These are phyloP conservation scores for Parotia lawesii DNA, from an alignment of 2,113 vertebrate species.

Conservation along the genomic window DNA sequence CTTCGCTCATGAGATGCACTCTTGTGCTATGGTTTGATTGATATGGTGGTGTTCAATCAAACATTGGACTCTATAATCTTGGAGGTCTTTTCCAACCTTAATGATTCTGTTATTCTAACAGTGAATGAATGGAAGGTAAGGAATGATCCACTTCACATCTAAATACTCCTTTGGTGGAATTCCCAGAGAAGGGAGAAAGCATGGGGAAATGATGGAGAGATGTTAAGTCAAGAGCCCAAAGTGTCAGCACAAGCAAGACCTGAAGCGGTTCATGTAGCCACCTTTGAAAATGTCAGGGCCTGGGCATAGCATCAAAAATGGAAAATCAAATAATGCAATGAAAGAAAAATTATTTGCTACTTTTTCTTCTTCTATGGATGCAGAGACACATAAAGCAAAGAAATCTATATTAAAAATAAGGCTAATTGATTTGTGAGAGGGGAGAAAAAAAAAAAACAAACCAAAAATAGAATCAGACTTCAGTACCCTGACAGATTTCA, in stretches of 20 bases:
- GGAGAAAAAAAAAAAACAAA: fast-evolving
- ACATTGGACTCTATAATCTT: neutral
- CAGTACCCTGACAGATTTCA: neutral
- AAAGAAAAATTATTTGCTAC: neutral
- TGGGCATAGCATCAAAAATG: neutral
- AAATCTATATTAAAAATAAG: neutral
- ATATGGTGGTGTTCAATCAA: neutral
- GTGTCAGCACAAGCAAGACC: neutral
- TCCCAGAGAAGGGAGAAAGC: neutral
- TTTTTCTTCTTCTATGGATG: neutral
- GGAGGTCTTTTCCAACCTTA: neutral
- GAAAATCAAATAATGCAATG: neutral
- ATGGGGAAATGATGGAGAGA: neutral
- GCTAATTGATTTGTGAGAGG: neutral
- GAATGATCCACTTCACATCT: neutral
- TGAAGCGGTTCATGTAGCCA: fast-evolving
- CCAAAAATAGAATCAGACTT: neutral
- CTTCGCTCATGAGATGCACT: fast-evolving
- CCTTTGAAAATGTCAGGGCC: neutral
- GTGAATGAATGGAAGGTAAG: neutral
- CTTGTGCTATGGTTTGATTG: neutral
- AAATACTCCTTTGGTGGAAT: neutral
- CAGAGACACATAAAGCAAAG: neutral
- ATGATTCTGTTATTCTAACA: neutral
- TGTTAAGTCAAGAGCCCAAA: neutral